These are phyloP conservation scores for Pangasianodon hypophthalmus DNA, from an alignment of 2,113 vertebrate genomes.

Conservation along the genomic window DNA sequence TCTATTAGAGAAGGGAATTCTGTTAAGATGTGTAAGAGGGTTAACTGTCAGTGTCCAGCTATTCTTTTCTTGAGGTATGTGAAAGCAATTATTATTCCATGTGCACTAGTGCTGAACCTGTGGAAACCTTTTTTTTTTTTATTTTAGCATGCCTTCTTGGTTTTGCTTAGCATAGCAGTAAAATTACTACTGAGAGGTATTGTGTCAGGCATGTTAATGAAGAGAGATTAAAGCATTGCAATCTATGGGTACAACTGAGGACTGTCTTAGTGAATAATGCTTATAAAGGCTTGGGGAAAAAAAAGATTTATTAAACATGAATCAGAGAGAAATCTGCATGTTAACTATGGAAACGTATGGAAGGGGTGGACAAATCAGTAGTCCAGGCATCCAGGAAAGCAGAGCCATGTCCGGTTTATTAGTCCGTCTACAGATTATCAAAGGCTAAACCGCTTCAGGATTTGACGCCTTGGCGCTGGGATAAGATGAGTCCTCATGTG, in stretches of 20 bases:
- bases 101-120: neutral
- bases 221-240: neutral
- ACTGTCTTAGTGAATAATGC: neutral
- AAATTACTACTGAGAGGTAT: neutral
- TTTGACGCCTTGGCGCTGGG: neutral
- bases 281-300: neutral
- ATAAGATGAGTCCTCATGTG: neutral
- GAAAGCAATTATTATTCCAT: neutral
- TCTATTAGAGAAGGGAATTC: neutral
- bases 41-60: neutral
- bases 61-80: neutral
- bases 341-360: no score
- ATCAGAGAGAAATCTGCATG: neutral
- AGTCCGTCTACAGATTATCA: neutral
- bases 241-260: neutral
- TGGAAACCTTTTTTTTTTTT: neutral
- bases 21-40: neutral
- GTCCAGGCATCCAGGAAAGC: neutral
- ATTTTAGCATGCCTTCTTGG: neutral
- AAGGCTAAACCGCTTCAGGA: neutral
- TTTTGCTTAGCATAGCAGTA: slow-evolving; percentile 17
- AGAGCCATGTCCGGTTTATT: neutral
- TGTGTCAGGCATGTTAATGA: neutral
- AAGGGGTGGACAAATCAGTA: neutral
- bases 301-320: neutral